Base-by-base conservation (phyloP, 2,113 vertebrate genomes). In the Halichoerus grypus region DNA sequence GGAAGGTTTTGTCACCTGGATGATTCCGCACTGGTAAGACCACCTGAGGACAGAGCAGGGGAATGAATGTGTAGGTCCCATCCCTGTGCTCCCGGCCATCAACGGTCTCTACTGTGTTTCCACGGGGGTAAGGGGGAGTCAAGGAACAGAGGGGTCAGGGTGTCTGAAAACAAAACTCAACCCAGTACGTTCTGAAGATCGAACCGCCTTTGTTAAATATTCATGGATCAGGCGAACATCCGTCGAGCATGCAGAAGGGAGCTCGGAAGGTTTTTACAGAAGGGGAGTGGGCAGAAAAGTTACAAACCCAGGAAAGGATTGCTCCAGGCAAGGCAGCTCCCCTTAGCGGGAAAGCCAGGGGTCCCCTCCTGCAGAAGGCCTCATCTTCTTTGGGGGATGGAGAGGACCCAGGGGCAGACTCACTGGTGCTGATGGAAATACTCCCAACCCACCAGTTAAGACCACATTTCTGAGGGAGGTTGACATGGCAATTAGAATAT, bases 81-180 rank as follows among this genome's bases (percentile, higher is more conserved):
- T 2, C 7, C 36, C 0, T 4, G 53, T 16, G 19, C 21, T 12
- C 19, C 1, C 1, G 21, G 12, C 21, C 36, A 1, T 5, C 7
- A 4, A 7, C 15, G 3, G 22, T 4, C 21, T 49, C 11, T 13
- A 9, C 8, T 46, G 11, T 2, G 12, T 15, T 22, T 72, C 22
- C 21, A 72, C 5, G 21, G 36, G 11, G 8, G 24, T 14, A 65
- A 7, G 63, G 3, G 13, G 63, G 31, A 42, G 39, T 24, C 22
- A 0, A 74, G 36, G 71, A 42, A 42, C 16, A 69, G n/a, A 46
- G 36, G 22, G 71, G 3, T 74, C 71, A 42, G 22, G 1, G 1
- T 1, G 24, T 28, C 1, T 0, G 14, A 3, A 46, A 16, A 49
- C 42, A 76, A 76, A 28, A 49, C 42, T 49, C 72, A 49, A 49